Evolutionary conservation across 2,797 vertebrate genomes (phyloP), one percentile per base, ranked within the genome.

Genomic region (Alca torda): DNA sequence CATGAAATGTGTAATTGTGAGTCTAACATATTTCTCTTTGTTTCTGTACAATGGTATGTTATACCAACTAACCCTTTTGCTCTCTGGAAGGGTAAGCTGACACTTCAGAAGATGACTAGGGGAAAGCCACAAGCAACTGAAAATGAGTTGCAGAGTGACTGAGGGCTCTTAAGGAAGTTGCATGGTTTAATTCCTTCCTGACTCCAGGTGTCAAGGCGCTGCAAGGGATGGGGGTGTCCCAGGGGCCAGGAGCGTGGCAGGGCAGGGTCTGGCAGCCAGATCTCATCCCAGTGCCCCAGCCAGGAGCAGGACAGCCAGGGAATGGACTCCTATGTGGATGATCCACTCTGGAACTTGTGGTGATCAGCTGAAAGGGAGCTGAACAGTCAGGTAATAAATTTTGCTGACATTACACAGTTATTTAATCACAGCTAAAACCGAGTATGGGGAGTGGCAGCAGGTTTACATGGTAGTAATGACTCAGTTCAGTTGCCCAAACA

Each of bases 1-100:
- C 5, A 35, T 90, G 45, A 90, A 88, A 87, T 51, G 15, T 85
- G n/a, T 43, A 79, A 69, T 51, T 84, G 20, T 76, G 63, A 76
- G 57, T 84, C 67, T 75, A 59, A 68, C 14, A 5, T 75, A 51
- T 57, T 51, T 84, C 28, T 81, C 37, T 37, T 50, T 30, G 41
- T 43, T 84, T 10, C 37, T 23, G 20, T 54, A 5, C 15, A 61
- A 16, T 23, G 30, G 4, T 69, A 28, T 50, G 26, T 73, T 78
- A 84, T 45, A 84, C 39, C 25, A 24, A 9, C 45, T 89, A 94
- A 77, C 13, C 10, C 7, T 91, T 89, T 68, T 65, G 15, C 48
- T 80, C 77, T 83, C 79, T 68, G 53, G 28, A 63, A 56, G 53
- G 14, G 33, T 28, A 61, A 76, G 59, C 4, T 90, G 33, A 26